A percentile compares a stretch with the other conserved stretches of the same genome.
These are phyloP conservation scores for Lithophane leautieri DNA, from an alignment of 2,888 invertebrate species.

Conservation along the genomic window DNA sequence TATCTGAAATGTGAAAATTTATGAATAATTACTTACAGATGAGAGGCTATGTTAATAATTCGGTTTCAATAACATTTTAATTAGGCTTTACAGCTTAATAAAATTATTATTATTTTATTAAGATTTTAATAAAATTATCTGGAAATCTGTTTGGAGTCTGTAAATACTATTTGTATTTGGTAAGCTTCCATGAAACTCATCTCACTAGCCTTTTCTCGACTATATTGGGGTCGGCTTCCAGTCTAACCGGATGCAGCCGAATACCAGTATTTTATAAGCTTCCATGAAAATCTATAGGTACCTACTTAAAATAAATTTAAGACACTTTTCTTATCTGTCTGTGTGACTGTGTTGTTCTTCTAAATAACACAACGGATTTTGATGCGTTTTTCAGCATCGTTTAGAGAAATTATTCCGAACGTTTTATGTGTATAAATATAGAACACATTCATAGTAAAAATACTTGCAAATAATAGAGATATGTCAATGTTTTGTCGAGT, in stretches of 20 bases:
- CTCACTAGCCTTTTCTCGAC: no score
- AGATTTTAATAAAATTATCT: neutral
- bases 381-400: neutral
- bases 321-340: neutral
- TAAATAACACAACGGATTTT: neutral
- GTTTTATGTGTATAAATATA: no score
- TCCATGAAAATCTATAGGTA: no score
- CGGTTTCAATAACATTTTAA: neutral
- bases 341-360: neutral
- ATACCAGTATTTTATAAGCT: no score
- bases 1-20: neutral
- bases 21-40: neutral
- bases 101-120: neutral
- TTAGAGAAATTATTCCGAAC: neutral
- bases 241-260: no score
- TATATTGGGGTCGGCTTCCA: no score
- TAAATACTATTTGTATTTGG: neutral
- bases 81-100: no score
- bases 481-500: neutral
- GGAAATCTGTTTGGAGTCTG: neutral
- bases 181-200: neutral
- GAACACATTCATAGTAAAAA: neutral
- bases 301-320: no score
- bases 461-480: no score
- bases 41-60: neutral